These are phyloP conservation scores for Tachina grossa DNA, from an alignment of 2,888 invertebrate genomes.

Conservation along the genomic window DNA sequence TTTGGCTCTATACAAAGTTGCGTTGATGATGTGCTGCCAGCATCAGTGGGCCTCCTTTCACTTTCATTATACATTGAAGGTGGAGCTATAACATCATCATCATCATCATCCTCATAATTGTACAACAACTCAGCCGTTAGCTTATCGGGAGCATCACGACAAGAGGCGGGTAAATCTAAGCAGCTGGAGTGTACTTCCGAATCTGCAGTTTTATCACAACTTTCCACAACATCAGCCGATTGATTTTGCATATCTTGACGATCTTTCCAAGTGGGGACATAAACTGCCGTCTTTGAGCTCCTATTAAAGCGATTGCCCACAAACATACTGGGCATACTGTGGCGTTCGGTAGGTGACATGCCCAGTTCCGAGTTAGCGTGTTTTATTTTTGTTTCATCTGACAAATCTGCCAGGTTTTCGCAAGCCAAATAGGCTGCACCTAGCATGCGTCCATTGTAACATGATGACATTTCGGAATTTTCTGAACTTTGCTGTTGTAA, in stretches of 20 bases:
- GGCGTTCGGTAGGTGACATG: conserved; percentile 83
- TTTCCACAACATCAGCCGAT: conserved; percentile 76
- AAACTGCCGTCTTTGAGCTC: conserved; percentile 84
- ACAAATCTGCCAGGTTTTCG: conserved; percentile 87
- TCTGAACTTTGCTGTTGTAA: conserved; percentile 85
- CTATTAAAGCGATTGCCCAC: conserved; percentile 85
- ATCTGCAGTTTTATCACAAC: conserved; percentile 56
- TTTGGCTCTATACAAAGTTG: conserved; percentile 76
- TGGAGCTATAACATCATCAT: conserved; percentile 82
- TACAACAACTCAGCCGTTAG: conserved; percentile 85
- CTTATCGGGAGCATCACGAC: conserved; percentile 84
- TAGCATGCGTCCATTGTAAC: conserved; percentile 83
- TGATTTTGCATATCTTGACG: conserved; percentile 78
- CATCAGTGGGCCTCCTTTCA: conserved; percentile 3
- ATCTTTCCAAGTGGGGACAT: conserved; percentile 84
- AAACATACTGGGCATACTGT: conserved; percentile 87
- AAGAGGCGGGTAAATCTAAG: conserved; percentile 84
- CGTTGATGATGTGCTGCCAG: conserved; percentile 73
- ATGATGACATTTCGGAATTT: conserved; percentile 85
- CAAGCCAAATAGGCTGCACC: conserved; percentile 85
- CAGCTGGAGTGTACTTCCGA: conserved; percentile 84
- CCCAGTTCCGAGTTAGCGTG: conserved; percentile 74
- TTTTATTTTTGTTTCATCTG: conserved; percentile 85
- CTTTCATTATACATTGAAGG: conserved; percentile 84
- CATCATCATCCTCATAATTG: conserved; percentile 81